Percentiles rank a stretch among this genome's conserved stretches.
phyloP scores from a whole-genome alignment of 2,797 vertebrate genomes.

The Xenops minutus region DNA sequence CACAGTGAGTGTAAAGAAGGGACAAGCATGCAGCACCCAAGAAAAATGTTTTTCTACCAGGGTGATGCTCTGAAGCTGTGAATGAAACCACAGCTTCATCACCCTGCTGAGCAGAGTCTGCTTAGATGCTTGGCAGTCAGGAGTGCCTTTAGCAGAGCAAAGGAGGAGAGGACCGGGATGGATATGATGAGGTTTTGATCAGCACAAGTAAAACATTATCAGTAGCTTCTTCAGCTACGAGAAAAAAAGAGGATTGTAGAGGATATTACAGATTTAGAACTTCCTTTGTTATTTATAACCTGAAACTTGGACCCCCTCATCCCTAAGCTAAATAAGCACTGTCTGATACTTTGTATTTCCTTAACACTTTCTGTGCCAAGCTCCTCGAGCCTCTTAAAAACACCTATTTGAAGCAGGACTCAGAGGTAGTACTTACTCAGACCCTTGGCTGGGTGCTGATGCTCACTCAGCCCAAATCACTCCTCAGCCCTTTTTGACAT shows the following conservation, averaged over 20 bases:
- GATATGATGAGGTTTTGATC: background rate
- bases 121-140: background rate
- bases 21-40: background rate
- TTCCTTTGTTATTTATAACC: background rate
- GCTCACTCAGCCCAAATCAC: background rate
- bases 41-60: background rate
- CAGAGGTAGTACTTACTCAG: background rate
- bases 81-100: background rate
- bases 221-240: background rate
- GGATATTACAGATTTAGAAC: background rate
- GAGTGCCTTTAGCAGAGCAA: background rate
- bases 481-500: background rate
- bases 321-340: background rate
- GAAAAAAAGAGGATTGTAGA: background rate
- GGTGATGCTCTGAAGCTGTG: background rate
- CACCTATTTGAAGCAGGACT: background rate
- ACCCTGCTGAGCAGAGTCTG: background rate
- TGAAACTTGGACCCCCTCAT: background rate
- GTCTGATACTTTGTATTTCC: background rate
- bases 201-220: background rate
- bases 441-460: background rate
- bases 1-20: fast-evolving
- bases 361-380: background rate
- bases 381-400: background rate
- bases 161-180: background rate